Evolutionary conservation across 2,888 invertebrate species (phyloP).

Genomic region (Tenthredo distinguenda): DNA sequence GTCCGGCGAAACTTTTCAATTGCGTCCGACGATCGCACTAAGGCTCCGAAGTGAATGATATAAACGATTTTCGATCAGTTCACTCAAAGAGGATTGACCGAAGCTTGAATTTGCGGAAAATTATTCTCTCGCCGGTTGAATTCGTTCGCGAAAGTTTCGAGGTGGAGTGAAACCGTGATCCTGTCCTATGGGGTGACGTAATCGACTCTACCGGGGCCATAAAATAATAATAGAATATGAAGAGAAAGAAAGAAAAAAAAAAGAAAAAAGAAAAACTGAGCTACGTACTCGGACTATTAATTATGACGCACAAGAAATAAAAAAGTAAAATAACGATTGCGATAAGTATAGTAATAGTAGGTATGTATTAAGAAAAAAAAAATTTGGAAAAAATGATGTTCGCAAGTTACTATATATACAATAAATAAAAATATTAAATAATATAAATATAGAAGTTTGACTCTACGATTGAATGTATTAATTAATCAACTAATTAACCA

Average conservation of each 20-base stretch:
- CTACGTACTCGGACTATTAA: conserved; percentile 16
- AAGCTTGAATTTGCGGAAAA: neutral
- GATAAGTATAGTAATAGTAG: conserved; percentile 25
- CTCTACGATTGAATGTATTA: conserved; percentile 4
- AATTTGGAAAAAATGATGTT: conserved; percentile 12
- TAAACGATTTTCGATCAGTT: neutral
- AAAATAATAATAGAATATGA: neutral
- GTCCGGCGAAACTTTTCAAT: neutral
- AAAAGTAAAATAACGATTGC: neutral
- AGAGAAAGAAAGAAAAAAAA: neutral
- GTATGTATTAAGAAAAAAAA: neutral
- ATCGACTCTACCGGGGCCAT: neutral
- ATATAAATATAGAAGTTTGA: conserved; percentile 8
- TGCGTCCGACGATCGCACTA: too few relatives aligned
- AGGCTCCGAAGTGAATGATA: neutral
- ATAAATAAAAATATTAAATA: conserved; percentile 25
- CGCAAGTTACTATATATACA: conserved; percentile 38
- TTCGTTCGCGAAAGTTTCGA: neutral
- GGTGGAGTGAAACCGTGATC: neutral
- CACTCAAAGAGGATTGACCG: neutral
- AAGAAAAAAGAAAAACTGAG: neutral
- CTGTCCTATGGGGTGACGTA: neutral
- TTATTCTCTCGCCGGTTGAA: neutral
- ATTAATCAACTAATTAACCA: neutral
- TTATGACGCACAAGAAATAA: conserved; percentile 15